Evolutionary conservation across 2,888 invertebrate species (phyloP).

Genomic region (Cinara cedri): DNA sequence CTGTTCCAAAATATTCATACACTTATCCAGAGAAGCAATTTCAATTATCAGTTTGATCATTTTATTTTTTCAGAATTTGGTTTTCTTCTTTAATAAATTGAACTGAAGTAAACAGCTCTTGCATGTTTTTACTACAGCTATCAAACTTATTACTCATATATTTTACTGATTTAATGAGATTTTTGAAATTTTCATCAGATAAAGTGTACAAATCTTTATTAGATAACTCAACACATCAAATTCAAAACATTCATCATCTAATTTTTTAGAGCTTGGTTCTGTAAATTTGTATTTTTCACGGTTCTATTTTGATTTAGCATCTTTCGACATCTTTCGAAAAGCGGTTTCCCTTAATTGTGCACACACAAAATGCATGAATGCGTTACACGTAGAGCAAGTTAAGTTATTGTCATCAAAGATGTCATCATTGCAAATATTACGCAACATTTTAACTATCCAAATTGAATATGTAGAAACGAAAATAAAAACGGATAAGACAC

Average conservation of each 20-base stretch:
- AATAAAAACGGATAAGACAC: no score
- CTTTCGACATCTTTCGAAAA: constrained; percentile 14
- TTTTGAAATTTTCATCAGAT: no score
- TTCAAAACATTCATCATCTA: no score
- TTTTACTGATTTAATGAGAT: neutral
- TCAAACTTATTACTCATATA: constrained; percentile 22
- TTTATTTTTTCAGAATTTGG: neutral
- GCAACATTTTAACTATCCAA: constrained; percentile 16
- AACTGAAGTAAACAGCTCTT: neutral
- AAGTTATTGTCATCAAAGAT: neutral
- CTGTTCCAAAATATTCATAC: constrained; percentile 13
- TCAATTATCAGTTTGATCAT: neutral
- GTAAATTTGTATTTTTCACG: neutral
- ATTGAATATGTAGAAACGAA: no score
- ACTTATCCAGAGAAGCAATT: neutral
- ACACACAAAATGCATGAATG: constrained; percentile 7
- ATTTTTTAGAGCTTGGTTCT: neutral
- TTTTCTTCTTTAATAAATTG: constrained; percentile 58
- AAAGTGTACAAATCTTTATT: no score
- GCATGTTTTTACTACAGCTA: neutral
- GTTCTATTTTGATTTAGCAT: neutral
- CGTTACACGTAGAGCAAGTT: neutral
- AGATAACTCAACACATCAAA: no score
- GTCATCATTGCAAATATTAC: neutral
- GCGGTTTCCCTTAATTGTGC: neutral